Conservation (phyloP, 2,888 invertebrate genomes). For the Phlogophora meticulosa region DNA sequence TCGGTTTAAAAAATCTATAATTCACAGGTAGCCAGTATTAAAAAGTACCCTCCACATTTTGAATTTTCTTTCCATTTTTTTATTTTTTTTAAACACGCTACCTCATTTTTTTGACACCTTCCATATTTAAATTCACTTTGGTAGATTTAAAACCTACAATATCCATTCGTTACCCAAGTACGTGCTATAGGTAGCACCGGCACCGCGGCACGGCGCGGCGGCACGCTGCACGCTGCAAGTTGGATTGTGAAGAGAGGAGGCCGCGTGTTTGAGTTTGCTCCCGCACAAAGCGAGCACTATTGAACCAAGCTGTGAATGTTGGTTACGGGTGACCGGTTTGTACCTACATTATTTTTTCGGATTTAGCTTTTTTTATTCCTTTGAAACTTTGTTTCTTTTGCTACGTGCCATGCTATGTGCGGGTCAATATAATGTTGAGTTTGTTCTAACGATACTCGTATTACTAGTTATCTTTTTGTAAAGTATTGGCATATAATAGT, state of each 20-base stretch:
- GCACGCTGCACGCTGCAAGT: neutral
- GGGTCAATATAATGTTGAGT: neutral
- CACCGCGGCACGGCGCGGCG: neutral
- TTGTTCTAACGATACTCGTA: neutral
- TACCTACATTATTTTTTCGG: slow-evolving; percentile 14
- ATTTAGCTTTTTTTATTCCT: slow-evolving; percentile 4
- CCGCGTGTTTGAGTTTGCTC: slow-evolving; percentile 24
- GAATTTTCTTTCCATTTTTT: neutral
- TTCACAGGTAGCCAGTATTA: neutral
- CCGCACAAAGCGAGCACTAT: slow-evolving; percentile 19
- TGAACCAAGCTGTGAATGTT: slow-evolving; percentile 29
- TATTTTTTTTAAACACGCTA: neutral
- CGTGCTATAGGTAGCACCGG: no score
- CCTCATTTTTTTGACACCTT: neutral
- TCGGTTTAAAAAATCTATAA: neutral
- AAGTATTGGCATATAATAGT: no score
- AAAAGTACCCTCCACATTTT: neutral
- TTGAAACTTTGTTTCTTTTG: neutral
- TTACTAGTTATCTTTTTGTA: neutral
- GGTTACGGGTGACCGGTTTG: slow-evolving; percentile 12
- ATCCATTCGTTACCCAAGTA: neutral
- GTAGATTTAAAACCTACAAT: neutral
- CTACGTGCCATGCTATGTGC: neutral
- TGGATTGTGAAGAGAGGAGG: slow-evolving; percentile 23
- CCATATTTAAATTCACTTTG: neutral